These are phyloP conservation scores for Neria commutata DNA, from an alignment of 2,888 invertebrate species.

Conservation along the genomic window DNA sequence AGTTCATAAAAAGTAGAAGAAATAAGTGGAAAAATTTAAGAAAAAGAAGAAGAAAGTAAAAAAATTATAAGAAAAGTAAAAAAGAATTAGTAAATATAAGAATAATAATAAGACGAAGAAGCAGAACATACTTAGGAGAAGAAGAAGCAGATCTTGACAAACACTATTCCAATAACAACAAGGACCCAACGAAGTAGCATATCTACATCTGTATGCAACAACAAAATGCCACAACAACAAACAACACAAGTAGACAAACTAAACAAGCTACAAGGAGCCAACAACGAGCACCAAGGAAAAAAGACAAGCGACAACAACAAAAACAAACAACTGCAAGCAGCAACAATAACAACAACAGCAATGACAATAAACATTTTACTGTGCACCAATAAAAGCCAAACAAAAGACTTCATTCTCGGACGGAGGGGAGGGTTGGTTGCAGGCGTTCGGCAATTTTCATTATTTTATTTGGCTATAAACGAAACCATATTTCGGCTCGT, in stretches of 20 bases:
- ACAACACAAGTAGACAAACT: slow-evolving; percentile 42
- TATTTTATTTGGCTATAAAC: slow-evolving; percentile 61
- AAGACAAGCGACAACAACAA: slow-evolving; percentile 30
- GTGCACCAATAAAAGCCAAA: slow-evolving; percentile 58
- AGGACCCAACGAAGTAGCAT: neutral
- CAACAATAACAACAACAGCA: slow-evolving; percentile 30
- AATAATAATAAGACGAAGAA: too few species aligned
- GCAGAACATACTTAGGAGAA: too few species aligned
- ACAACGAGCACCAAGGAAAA: neutral
- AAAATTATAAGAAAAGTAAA: too few species aligned
- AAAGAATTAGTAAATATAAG: too few species aligned
- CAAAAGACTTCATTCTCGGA: slow-evolving; percentile 48
- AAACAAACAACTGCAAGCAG: slow-evolving; percentile 20
- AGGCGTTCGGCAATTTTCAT: slow-evolving; percentile 58
- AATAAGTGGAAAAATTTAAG: too few species aligned
- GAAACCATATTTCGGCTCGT: slow-evolving; percentile 40
- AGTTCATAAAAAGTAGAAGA: too few species aligned
- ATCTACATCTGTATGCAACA: slow-evolving; percentile 5
- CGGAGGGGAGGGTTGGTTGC: too few species aligned
- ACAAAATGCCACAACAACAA: slow-evolving; percentile 14
- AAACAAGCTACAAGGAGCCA: slow-evolving; percentile 33
- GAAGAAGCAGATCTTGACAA: too few species aligned
- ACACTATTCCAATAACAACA: neutral
- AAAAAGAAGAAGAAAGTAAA: too few species aligned
- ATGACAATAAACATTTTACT: slow-evolving; percentile 56